Percentiles rank a stretch among this genome's conserved stretches.
phyloP scores from a whole-genome alignment of 2,888 invertebrate species.

The Andrena haemorrhoa region DNA sequence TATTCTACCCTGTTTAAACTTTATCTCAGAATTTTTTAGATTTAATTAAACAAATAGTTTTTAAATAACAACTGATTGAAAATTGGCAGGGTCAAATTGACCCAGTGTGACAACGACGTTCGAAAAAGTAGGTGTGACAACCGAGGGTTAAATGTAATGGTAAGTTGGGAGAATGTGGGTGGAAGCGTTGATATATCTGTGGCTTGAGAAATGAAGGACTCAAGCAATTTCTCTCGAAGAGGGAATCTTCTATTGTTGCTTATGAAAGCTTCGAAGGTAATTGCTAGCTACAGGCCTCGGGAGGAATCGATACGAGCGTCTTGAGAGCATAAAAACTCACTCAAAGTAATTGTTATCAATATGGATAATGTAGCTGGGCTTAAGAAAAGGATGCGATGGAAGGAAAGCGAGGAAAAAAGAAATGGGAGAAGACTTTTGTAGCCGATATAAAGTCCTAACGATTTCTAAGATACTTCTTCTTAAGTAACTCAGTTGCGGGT shows the following conservation, averaged over 20 bases:
- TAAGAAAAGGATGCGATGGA: not conserved
- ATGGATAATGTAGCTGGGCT: constrained; percentile 24
- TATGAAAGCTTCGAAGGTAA: constrained; percentile 18
- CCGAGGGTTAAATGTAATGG: no score
- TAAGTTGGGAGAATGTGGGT: no score
- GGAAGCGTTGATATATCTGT: not conserved
- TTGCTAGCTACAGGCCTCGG: constrained; percentile 9
- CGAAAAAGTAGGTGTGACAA: no score
- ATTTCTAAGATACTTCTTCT: not conserved
- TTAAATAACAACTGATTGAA: no score
- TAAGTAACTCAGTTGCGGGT: not conserved
- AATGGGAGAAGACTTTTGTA: not conserved
- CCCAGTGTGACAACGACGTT: no score
- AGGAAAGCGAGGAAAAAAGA: not conserved
- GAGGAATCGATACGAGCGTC: constrained; percentile 39
- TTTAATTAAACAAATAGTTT: no score
- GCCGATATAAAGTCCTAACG: constrained; percentile 1
- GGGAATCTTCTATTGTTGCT: constrained; percentile 24
- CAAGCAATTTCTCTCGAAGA: not conserved
- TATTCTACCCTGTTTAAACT: no score
- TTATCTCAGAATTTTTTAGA: no score
- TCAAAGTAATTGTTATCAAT: constrained; percentile 57
- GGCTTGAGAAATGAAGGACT: not conserved
- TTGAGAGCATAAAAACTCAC: constrained; percentile 44
- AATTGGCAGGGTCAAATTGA: no score